Conservation (phyloP, 2,888 invertebrate genomes). For the Aricia artaxerxes region DNA sequence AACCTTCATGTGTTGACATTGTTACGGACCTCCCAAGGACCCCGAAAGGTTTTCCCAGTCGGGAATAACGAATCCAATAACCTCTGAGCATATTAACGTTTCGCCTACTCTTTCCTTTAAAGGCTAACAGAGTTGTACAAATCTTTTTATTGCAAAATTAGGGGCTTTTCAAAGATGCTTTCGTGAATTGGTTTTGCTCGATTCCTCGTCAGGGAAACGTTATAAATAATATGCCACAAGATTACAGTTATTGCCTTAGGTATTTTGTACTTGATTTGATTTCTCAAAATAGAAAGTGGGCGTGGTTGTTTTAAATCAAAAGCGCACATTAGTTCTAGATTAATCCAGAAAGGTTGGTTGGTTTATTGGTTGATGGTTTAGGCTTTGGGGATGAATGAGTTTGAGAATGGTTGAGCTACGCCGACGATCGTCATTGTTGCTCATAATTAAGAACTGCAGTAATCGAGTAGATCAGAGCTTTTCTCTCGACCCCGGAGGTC, state of each 20-base stretch:
- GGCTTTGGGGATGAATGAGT: too few species aligned
- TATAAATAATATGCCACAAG: background rate
- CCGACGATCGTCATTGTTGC: too few species aligned
- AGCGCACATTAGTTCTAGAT: too few species aligned
- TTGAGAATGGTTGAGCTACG: too few species aligned
- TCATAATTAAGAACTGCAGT: too few species aligned
- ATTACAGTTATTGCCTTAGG: background rate
- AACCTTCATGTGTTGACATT: background rate
- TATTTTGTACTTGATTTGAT: background rate
- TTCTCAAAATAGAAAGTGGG: background rate
- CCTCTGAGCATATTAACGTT: background rate
- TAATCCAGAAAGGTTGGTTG: too few species aligned
- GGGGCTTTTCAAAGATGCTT: background rate
- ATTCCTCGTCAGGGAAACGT: background rate
- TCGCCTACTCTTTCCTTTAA: background rate
- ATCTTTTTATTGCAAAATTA: background rate
- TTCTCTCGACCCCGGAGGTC: too few species aligned
- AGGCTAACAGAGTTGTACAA: background rate
- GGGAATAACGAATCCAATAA: conserved; percentile 11
- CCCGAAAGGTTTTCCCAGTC: conserved; percentile 1
- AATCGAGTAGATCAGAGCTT: too few species aligned
- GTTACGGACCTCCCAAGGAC: background rate
- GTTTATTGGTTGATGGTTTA: too few species aligned
- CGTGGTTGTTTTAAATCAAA: too few species aligned
- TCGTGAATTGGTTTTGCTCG: background rate